phyloP scores from a whole-genome alignment of 2,113 vertebrate species.

The Meles meles region DNA sequence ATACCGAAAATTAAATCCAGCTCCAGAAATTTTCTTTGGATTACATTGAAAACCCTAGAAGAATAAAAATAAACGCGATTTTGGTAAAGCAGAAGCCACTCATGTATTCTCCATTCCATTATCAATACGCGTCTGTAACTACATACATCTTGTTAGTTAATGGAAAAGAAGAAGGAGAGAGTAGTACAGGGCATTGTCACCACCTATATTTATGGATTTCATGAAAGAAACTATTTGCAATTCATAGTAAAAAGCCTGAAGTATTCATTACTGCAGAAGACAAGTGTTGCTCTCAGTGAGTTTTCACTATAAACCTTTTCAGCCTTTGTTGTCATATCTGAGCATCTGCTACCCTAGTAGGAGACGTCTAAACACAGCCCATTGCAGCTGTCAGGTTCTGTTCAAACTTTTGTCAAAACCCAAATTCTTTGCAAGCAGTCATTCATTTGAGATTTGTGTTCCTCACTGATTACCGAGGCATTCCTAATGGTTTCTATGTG shows the following conservation, averaged over 20 bases:
- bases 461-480: background rate
- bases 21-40: background rate
- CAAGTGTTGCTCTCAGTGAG: slow-evolving; percentile 29
- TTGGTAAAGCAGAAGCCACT: background rate
- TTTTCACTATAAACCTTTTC: slow-evolving; percentile 52
- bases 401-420: slow-evolving; percentile 44
- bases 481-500: background rate
- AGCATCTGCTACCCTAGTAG: slow-evolving; percentile 43
- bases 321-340: slow-evolving; percentile 44
- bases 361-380: slow-evolving; percentile 6
- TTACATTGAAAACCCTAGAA: background rate
- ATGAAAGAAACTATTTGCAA: slow-evolving; percentile 63
- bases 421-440: slow-evolving; percentile 42
- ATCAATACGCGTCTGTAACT: background rate
- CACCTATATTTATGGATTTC: slow-evolving; percentile 58
- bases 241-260: slow-evolving; percentile 55
- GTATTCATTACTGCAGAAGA: slow-evolving; percentile 3
- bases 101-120: background rate
- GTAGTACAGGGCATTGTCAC: slow-evolving; percentile 38
- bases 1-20: background rate
- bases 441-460: slow-evolving; percentile 30
- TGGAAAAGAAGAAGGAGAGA: slow-evolving; percentile 61
- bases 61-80: background rate
- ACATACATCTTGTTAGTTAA: background rate
- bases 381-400: background rate